Conservation (phyloP, 2,888 invertebrate genomes). For the Chrysotoxum bicinctum region DNA sequence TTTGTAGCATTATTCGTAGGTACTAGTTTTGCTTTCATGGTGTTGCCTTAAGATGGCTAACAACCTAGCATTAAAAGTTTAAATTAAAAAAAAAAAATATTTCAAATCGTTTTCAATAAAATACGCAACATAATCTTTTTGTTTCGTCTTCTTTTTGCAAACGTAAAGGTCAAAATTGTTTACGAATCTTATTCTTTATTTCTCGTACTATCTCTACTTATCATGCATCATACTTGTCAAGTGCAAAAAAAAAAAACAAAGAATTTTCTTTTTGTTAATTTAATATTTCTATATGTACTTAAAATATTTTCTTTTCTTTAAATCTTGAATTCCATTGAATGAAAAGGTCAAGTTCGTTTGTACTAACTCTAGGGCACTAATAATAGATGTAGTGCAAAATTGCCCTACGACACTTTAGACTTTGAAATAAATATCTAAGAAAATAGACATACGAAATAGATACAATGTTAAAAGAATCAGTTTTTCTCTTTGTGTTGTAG, state of each 20-base stretch:
- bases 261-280: background rate
- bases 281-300: background rate
- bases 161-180: background rate
- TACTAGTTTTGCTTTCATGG: background rate
- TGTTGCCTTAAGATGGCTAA: background rate
- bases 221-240: background rate
- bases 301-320: background rate
- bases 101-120: background rate
- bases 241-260: background rate
- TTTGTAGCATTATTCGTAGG: too few relatives aligned
- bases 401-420: too few relatives aligned
- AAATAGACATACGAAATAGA: too few relatives aligned
- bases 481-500: too few relatives aligned
- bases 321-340: background rate
- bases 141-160: background rate
- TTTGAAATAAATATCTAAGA: too few relatives aligned
- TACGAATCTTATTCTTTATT: background rate
- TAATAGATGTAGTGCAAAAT: too few relatives aligned
- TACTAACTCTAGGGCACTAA: too few relatives aligned
- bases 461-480: too few relatives aligned
- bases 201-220: background rate
- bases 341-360: background rate
- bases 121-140: background rate
- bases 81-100: background rate
- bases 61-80: background rate